phyloP scores from a whole-genome alignment of 2,888 invertebrate species.

The Athalia cordata region DNA sequence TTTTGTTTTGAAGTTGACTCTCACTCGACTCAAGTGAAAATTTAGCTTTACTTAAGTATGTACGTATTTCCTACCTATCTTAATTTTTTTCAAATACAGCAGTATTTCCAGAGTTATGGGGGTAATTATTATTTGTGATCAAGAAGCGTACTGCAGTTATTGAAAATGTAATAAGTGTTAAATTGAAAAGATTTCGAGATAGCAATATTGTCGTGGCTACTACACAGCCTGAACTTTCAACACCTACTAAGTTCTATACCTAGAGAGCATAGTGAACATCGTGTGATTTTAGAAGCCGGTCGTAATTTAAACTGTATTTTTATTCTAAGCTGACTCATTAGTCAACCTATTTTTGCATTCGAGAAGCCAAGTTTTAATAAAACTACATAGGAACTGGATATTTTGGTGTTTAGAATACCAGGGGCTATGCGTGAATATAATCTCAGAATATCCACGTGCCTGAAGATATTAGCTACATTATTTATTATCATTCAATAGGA shows the following conservation, averaged over 20 bases:
- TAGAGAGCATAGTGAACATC: background rate
- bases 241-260: conserved; percentile 17
- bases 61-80: too few species aligned
- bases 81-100: too few species aligned
- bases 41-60: too few species aligned
- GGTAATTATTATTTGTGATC: too few species aligned
- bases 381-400: background rate
- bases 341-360: conserved; percentile 36
- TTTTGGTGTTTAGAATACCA: conserved; percentile 8
- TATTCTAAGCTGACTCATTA: conserved; percentile 34
- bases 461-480: conserved; percentile 12
- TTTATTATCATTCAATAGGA: background rate
- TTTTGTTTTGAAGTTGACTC: background rate
- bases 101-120: too few species aligned
- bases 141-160: too few species aligned
- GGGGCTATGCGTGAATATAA: conserved; percentile 8
- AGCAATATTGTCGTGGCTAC: too few species aligned
- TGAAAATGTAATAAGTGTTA: too few species aligned
- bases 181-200: too few species aligned
- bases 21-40: too few species aligned
- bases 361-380: conserved; percentile 18
- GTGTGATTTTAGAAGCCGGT: conserved; percentile 15
- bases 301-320: conserved; percentile 32
- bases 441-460: background rate
- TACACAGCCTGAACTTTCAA: conserved; percentile 5